These are phyloP conservation scores for Bibio marci DNA, from an alignment of 2,888 invertebrate genomes.

Conservation along the genomic window DNA sequence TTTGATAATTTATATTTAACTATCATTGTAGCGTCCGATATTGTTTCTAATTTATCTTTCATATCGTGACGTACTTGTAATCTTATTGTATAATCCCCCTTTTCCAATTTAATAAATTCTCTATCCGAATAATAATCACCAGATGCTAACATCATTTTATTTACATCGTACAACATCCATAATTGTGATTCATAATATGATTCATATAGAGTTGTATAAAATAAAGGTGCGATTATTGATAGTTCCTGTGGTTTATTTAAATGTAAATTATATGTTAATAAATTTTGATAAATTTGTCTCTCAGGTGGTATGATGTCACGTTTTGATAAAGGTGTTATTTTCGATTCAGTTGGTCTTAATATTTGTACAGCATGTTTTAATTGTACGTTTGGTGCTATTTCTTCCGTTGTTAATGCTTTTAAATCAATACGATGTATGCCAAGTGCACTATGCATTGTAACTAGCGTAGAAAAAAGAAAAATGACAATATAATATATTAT, in stretches of 20 bases:
- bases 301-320: conserved; percentile 77
- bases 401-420: conserved; percentile 56
- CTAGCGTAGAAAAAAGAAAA: too few relatives aligned
- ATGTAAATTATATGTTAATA: conserved; percentile 74
- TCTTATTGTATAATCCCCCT: conserved; percentile 81
- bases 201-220: conserved; percentile 85
- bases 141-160: conserved; percentile 69
- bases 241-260: conserved; percentile 70
- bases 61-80: conserved; percentile 85
- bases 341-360: conserved; percentile 64
- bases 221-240: conserved; percentile 54
- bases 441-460: conserved; percentile 54
- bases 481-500: too few relatives aligned
- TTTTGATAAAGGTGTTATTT: conserved; percentile 57
- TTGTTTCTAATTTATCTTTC: conserved; percentile 64
- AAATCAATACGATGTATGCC: conserved; percentile 58
- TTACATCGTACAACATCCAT: conserved; percentile 88
- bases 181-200: conserved; percentile 90
- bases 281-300: conserved; percentile 79
- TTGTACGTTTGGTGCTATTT: conserved; percentile 54
- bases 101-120: conserved; percentile 67
- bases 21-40: conserved; percentile 60
- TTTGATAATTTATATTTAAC: conserved; percentile 59
- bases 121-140: conserved; percentile 83
- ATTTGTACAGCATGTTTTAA: conserved; percentile 61